Conservation (phyloP, 2,797 vertebrate species). For the Acrossocheilus fasciatus region DNA sequence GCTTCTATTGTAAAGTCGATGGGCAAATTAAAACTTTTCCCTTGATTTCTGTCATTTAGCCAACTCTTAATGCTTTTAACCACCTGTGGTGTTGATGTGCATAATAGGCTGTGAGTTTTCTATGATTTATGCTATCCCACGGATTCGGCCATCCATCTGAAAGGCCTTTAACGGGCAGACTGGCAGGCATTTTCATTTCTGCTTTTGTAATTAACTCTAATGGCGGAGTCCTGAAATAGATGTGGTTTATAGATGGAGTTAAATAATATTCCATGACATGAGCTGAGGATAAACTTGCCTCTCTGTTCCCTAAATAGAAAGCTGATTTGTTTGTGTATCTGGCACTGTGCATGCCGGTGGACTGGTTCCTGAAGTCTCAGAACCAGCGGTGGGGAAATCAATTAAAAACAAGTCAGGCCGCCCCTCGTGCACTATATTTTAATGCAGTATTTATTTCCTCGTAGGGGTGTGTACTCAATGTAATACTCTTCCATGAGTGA, state of each 20-base stretch:
- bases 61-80: neutral
- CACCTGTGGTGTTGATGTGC: neutral
- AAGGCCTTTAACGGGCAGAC: conserved; percentile 50
- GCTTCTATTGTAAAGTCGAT: neutral
- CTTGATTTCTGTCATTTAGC: neutral
- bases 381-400: conserved; percentile 60
- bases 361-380: conserved; percentile 19
- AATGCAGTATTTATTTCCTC: conserved; percentile 56
- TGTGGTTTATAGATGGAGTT: conserved; percentile 34
- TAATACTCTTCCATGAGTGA: conserved; percentile 64
- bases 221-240: conserved; percentile 55
- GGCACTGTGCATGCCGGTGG: conserved; percentile 42
- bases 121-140: neutral
- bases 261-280: conserved; percentile 47
- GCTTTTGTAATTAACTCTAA: conserved; percentile 55
- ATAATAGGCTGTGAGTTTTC: neutral
- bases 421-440: conserved; percentile 46
- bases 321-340: conserved; percentile 55
- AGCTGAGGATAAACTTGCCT: neutral
- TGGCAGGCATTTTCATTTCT: conserved; percentile 38
- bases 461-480: conserved; percentile 12
- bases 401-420: conserved; percentile 43
- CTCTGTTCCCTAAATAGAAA: conserved; percentile 57
- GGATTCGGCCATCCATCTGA: conserved; percentile 42
- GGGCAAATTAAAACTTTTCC: neutral